Evolutionary conservation across 2,888 invertebrate genomes (phyloP), one percentile per base, ranked within the genome.

Genomic region (Drosophila maculinotata): DNA sequence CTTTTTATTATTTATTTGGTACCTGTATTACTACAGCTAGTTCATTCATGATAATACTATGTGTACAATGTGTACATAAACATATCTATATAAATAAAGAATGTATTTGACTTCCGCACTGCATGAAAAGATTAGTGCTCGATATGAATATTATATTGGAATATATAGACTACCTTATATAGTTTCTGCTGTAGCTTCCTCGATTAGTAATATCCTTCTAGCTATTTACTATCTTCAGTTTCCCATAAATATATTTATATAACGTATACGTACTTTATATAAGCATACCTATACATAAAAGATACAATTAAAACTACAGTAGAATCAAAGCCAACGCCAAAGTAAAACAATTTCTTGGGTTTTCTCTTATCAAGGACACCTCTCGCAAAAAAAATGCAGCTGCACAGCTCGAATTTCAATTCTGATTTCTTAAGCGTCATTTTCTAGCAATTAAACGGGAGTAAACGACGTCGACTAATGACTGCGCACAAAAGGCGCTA

Each of bases 381-480:
- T 17, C n/a, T 9, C 20, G 6, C 14, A 6, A 25, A 38, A 25
- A 33, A 25, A 45, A 20, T 51, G 49, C 62, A 44, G 25, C 42
- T 23, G 28, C 47, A 25, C n/a, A 54, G 35, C 30, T 54, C 31
- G 36, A 65, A 56, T 48, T 64, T 48, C 44, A 64, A 42, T 65
- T 42, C 26, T 38, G 30, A n/a, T 64, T 65, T 63, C 8, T 25
- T 36, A 15, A 42, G 35, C 23, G 54, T 65, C 65, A 56, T 64
- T 57, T 65, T 51, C 39, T 10, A 14, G 39, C 53, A 81, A 81
- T 79, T 79, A 76, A 81, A 79, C 49, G 52, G 41, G 28, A 66
- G 68, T 20, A 38, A 63, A 48, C 3, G 48, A 49, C 31, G 23
- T 20, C 38, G 10, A 0, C 9, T 23, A 10, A 48, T 79, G 74